A percentile compares a stretch with the other conserved stretches of the same genome.
Conservation (phyloP, 2,113 vertebrate species). For the Neogobius melanostomus region DNA sequence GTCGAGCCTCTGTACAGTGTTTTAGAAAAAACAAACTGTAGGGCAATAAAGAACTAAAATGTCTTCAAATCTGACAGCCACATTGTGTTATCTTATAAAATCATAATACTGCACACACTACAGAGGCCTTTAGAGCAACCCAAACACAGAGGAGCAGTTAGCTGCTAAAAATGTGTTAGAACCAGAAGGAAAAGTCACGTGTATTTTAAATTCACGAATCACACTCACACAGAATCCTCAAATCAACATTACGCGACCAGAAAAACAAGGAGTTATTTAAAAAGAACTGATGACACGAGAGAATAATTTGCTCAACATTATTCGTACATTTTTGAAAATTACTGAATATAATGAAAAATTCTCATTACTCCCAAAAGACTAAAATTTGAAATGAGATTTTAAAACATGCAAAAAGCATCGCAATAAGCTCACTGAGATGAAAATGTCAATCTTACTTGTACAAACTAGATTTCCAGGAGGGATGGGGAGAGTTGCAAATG, state of each 20-base stretch:
- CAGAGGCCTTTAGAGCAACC: constrained; percentile 20
- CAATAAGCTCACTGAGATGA: constrained; percentile 48
- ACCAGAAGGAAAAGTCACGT: constrained; percentile 19
- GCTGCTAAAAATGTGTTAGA: constrained; percentile 47
- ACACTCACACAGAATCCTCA: constrained; percentile 15
- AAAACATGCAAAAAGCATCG: constrained; percentile 65
- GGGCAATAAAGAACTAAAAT: neutral
- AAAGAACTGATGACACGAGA: too few relatives aligned
- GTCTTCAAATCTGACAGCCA: neutral
- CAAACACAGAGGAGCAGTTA: constrained; percentile 47
- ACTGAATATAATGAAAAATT: constrained; percentile 26
- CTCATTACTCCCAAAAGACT: constrained; percentile 46
- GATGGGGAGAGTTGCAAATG: constrained; percentile 78
- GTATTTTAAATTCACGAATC: constrained; percentile 11
- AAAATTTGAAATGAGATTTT: constrained; percentile 41
- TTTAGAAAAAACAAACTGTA: neutral
- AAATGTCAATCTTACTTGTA: constrained; percentile 87
- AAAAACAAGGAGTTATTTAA: constrained; percentile 19
- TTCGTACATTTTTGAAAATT: constrained; percentile 16
- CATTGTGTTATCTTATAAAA: neutral
- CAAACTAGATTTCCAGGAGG: constrained; percentile 87
- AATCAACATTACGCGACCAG: constrained; percentile 12
- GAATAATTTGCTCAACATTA: too few relatives aligned
- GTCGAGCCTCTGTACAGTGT: constrained; percentile 20
- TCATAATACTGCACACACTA: constrained; percentile 18